Evolutionary conservation across 92 coral and sea anemone species (phyloP), one percentile per base, ranked within the genome.

Genomic region (Ricordea florida): DNA sequence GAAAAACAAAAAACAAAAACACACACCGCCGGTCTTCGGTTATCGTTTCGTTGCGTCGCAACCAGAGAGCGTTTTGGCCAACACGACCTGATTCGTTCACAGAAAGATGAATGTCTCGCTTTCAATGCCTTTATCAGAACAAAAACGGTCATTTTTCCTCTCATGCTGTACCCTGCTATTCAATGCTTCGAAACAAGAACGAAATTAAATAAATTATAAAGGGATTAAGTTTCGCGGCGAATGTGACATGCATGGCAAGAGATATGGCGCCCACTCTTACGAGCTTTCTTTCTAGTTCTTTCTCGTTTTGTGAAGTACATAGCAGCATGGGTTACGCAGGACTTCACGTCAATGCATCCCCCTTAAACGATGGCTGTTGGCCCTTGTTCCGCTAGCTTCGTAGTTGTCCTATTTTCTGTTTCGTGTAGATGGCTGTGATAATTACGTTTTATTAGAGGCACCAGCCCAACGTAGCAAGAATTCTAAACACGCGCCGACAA

Each of bases 401-500:
- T 43, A 33, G 24, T 23, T 65, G 18, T 44, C 59, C 70, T 82
- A 78, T 66, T 87, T 83, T 88, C 64, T 63, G 78, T 83, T 83
- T 90, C 97, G 97, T 74, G 90, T 58, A 80, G 82, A 69, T 75
- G 57, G 85, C 70, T 83, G 88, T 88, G 97, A 79, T 91, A 91
- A 91, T 91, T 91, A 88, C 76, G 90, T 91, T 63, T 65, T 82
- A 84, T 88, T 87, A 91, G 89, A 68, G 85, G 89, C 86, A 90
- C 90, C 92, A 85, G 92, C 88, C 92, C 97, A 87, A 67, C 88
- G 81, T 81, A 91, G 74, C 81, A 91, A 88, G 97, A 87, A 91
- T 91, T 91, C 97, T 84, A 91, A 91, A 91, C 97, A 91, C 97
- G 97, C 97, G 97, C 97, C 97, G 97, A 72, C 82, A 50, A 87